A percentile compares a stretch with the other conserved stretches of the same genome.
Conservation (phyloP, 2,888 invertebrate species). For the Drosophila bunnanda region DNA sequence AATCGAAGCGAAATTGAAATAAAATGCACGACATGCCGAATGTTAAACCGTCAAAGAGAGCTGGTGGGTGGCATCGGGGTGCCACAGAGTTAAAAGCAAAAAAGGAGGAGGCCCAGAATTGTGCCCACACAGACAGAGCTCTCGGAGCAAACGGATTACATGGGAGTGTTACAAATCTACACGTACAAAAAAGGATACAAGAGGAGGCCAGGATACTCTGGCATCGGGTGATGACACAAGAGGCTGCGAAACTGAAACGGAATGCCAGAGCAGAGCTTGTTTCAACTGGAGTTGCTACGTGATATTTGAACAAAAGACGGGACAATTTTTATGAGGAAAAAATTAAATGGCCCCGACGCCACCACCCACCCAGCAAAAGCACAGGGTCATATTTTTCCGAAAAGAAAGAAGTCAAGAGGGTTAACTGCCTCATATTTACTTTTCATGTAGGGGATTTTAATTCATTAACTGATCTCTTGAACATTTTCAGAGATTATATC, state of each 20-base stretch:
- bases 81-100: constrained; percentile 25
- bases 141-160: constrained; percentile 56
- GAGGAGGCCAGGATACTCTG: constrained; percentile 1
- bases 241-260: constrained; percentile 22
- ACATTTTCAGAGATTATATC: neutral
- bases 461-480: constrained; percentile 51
- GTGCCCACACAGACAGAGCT: constrained; percentile 18
- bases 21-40: constrained; percentile 70
- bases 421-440: constrained; percentile 55
- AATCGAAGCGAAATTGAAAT: constrained; percentile 81
- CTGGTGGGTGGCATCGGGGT: constrained; percentile 11
- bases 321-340: constrained; percentile 61
- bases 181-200: constrained; percentile 20
- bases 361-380: too few species aligned
- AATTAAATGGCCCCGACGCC: constrained; percentile 55
- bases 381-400: neutral
- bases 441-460: constrained; percentile 55
- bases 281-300: constrained; percentile 55
- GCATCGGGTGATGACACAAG: neutral
- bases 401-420: too few species aligned
- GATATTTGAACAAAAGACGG: constrained; percentile 66
- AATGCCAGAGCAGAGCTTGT: constrained; percentile 29
- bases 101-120: constrained; percentile 14
- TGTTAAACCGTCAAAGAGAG: constrained; percentile 22
- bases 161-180: constrained; percentile 69